These are phyloP conservation scores for Sebastiscus albofasciatus DNA, from an alignment of 2,797 vertebrate species.

Conservation along the genomic window DNA sequence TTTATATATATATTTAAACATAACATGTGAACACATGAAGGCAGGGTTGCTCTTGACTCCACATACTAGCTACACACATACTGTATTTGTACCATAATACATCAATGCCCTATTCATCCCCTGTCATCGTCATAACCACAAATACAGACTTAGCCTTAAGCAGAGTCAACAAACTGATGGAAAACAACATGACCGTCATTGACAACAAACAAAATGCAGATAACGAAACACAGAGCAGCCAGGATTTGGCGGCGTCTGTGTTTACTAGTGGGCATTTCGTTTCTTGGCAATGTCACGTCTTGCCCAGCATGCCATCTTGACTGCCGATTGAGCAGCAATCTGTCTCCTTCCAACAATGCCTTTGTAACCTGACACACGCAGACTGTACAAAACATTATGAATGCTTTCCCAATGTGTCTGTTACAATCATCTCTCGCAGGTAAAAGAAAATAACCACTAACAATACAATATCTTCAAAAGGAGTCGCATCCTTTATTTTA, in stretches of 20 bases:
- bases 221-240: not conserved
- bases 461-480: not conserved
- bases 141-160: not conserved
- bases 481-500: not conserved
- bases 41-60: not conserved
- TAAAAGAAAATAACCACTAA: not conserved
- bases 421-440: not conserved
- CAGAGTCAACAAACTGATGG: not conserved
- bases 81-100: not conserved
- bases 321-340: constrained; percentile 55
- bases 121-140: not conserved
- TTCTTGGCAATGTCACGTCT: constrained; percentile 38
- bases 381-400: not conserved
- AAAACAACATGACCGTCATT: not conserved
- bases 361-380: constrained; percentile 2
- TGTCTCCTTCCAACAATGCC: constrained; percentile 33
- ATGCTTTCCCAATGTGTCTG: not conserved
- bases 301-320: constrained; percentile 26
- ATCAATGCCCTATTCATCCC: not conserved
- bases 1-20: not conserved
- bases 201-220: not conserved
- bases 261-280: constrained; percentile 28
- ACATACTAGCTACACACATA: not conserved
- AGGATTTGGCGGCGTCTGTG: constrained; percentile 20
- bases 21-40: not conserved